These are phyloP conservation scores for Meleagris gallopavo DNA, from an alignment of 2,113 vertebrate genomes.

Conservation along the genomic window DNA sequence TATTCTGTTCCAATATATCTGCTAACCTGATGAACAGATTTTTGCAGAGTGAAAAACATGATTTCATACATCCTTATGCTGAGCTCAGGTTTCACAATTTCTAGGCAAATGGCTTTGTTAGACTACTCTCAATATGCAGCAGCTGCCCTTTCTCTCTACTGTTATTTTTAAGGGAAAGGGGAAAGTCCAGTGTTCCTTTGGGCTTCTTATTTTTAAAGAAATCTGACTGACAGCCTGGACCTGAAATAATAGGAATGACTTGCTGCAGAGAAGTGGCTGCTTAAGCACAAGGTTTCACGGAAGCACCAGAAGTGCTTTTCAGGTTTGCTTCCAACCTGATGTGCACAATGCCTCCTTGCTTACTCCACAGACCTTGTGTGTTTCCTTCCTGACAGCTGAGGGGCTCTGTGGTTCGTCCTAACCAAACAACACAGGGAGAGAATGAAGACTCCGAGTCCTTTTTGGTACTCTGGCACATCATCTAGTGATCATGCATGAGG, in stretches of 20 bases:
- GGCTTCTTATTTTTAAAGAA: not conserved
- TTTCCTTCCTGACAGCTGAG: not conserved
- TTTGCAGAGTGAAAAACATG: not conserved
- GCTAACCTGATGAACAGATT: not conserved
- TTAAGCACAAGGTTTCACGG: not conserved
- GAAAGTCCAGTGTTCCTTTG: not conserved
- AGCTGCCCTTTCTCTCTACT: not conserved
- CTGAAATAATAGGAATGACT: not conserved
- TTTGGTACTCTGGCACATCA: accelerated
- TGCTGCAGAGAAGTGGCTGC: not conserved
- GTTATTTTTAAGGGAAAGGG: not conserved
- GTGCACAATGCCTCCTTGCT: not conserved
- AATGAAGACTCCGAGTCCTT: not conserved
- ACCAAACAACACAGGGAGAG: not conserved
- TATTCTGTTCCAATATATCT: not conserved
- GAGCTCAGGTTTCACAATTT: not conserved
- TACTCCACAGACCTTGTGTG: not conserved
- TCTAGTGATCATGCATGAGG: not conserved
- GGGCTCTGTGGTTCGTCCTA: not conserved
- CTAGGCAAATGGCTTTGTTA: not conserved
- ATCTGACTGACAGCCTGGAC: not conserved
- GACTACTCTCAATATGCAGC: not conserved
- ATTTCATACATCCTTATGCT: not conserved
- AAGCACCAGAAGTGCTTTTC: not conserved
- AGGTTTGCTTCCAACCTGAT: not conserved